Percentiles rank a stretch among this genome's conserved stretches.
Evolutionary conservation across 2,888 invertebrate species (phyloP).

Genomic region (Zygogramma bicolorata): DNA sequence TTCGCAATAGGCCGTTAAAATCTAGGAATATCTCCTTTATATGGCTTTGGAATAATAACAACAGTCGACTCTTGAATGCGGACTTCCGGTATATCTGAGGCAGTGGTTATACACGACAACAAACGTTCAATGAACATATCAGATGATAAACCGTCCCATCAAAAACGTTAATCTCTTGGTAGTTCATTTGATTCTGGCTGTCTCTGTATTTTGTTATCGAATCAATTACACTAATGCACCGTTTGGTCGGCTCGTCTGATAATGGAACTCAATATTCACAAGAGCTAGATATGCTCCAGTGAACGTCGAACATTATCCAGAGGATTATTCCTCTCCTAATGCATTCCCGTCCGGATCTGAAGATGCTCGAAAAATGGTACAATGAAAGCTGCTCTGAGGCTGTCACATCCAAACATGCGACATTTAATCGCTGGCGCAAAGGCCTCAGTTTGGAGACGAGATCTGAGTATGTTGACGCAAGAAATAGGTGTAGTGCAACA

Average conservation of each 20-base stretch:
- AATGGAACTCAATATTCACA: not conserved
- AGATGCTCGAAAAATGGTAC: not conserved
- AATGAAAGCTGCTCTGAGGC: too few species aligned
- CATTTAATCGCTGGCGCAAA: too few species aligned
- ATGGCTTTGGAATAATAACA: too few species aligned
- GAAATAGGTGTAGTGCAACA: too few species aligned
- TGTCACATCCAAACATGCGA: too few species aligned
- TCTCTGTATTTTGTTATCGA: not conserved
- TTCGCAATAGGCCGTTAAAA: too few species aligned
- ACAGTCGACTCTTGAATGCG: too few species aligned
- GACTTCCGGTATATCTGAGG: too few species aligned
- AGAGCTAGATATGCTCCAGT: not conserved
- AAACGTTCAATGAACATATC: not conserved
- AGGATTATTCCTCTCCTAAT: not conserved
- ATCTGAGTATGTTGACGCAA: too few species aligned
- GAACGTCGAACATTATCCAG: not conserved
- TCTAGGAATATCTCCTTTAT: too few species aligned
- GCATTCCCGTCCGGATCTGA: not conserved
- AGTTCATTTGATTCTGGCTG: conserved; percentile 1
- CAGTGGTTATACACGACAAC: too few species aligned
- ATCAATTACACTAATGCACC: conserved; percentile 6
- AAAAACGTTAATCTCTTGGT: conserved; percentile 3
- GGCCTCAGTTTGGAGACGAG: too few species aligned
- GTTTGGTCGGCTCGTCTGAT: not conserved
- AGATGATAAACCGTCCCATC: not conserved